Base-by-base conservation (phyloP, 2,113 vertebrate genomes). In the Indri indri region DNA sequence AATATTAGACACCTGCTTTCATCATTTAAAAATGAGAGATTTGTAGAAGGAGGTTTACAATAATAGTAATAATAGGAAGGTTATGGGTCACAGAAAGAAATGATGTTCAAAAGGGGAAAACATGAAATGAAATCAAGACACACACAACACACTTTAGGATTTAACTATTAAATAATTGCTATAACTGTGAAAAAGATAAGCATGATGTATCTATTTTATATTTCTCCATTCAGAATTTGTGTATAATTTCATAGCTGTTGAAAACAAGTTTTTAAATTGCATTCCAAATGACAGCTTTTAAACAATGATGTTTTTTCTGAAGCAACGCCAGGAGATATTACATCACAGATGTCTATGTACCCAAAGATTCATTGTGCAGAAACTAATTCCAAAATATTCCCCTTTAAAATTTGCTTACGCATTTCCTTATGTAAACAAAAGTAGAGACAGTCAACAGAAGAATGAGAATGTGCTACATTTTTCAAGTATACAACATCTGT, bases 271-370 rank as follows among this genome's bases (percentile, higher is more conserved):
- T 96, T 94, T 95, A 97, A 98, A 98, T 97, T 98, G 91, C 45
- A 97, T 98, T 98, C 96, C 98, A 96, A 98, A 90, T 80, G 97
- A 94, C 85, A 97, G 76, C 45, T 71, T 98, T 98, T 95, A 98
- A 97, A 97, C 14, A 94, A 95, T 96, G 81, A 90, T 88, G 20
- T 95, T 92, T 96, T 98, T 97, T 95, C 96, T 96, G 96, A 97
- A 97, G 91, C 74, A 98, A 95, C 20, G 94, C 93, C 96, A 98
- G 88, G 96, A 97, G 37, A 95, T 98, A 97, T 97, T 97, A 91
- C 87, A 97, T 97, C 95, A 97, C 57, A 94, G 90, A 96, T 97
- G 88, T 97, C 93, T 97, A 94, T 66, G 88, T 80, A 94, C 94
- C 71, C 88, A 96, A 86, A 95, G 85, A 96, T 88, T 97, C 65